phyloP scores from a whole-genome alignment of 2,888 invertebrate species.

The Drosophila dives region DNA sequence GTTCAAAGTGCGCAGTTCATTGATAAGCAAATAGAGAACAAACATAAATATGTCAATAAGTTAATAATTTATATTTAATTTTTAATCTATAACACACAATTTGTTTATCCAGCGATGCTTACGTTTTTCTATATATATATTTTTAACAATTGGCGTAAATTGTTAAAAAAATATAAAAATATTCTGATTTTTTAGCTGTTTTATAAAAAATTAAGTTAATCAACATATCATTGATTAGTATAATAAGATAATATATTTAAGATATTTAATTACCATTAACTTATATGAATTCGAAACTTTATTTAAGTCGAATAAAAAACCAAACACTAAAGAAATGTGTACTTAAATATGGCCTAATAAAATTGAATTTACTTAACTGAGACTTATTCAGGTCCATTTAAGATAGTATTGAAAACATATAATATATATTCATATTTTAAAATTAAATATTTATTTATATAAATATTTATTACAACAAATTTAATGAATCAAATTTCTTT shows the following conservation, averaged over 20 bases:
- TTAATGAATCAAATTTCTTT: background rate
- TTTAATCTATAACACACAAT: background rate
- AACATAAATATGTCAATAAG: background rate
- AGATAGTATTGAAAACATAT: too few relatives aligned
- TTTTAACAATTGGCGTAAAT: background rate
- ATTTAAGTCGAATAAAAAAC: background rate
- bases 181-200: background rate
- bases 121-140: background rate
- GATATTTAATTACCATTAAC: background rate
- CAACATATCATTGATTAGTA: background rate
- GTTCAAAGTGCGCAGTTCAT: constrained; percentile 44
- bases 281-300: background rate
- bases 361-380: background rate
- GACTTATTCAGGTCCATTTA: background rate
- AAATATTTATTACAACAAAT: background rate
- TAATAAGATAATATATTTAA: background rate
- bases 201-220: background rate
- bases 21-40: constrained; percentile 25
- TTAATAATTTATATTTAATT: background rate
- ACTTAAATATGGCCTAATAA: background rate
- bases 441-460: too few relatives aligned
- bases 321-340: background rate
- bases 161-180: background rate
- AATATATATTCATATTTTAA: background rate
- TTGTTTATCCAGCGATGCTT: background rate